These are phyloP conservation scores for Eristalis pertinax DNA, from an alignment of 2,888 invertebrate genomes.

Conservation along the genomic window DNA sequence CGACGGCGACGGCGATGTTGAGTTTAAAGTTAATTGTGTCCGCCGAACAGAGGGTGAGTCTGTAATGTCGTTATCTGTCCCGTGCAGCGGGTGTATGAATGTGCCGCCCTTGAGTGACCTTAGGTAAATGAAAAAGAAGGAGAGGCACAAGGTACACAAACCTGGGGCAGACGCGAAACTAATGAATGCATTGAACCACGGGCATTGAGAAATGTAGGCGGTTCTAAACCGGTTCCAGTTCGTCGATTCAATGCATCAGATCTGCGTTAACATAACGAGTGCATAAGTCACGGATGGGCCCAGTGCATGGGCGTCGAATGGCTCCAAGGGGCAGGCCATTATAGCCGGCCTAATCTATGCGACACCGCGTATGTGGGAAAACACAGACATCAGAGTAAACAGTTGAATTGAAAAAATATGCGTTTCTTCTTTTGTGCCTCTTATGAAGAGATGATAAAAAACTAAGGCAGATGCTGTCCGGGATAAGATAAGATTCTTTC, in stretches of 20 bases:
- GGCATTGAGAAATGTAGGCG: conserved; percentile 21
- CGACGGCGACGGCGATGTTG: background rate
- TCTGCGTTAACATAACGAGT: background rate
- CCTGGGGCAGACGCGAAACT: conserved; percentile 1
- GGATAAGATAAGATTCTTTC: conserved; percentile 32
- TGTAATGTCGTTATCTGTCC: conserved; percentile 22
- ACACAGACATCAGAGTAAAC: conserved; percentile 10
- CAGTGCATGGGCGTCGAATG: conserved; percentile 46
- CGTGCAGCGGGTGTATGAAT: conserved; percentile 33
- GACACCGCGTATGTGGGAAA: background rate
- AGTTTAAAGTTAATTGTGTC: conserved; percentile 7
- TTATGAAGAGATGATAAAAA: conserved; percentile 25
- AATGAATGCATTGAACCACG: conserved; percentile 26
- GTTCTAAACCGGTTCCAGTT: conserved; percentile 21
- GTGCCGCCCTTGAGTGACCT: conserved; percentile 43
- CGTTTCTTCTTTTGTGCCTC: background rate
- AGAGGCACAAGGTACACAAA: background rate
- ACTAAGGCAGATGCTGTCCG: background rate
- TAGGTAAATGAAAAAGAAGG: conserved; percentile 21
- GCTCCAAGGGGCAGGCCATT: background rate
- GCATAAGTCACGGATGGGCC: conserved; percentile 6
- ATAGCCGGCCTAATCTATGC: conserved; percentile 9
- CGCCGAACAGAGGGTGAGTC: conserved; percentile 18
- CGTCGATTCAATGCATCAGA: conserved; percentile 4
- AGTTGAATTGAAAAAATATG: background rate